Evolutionary conservation across 2,113 vertebrate genomes (phyloP).

Genomic region (Rutilus rutilus): DNA sequence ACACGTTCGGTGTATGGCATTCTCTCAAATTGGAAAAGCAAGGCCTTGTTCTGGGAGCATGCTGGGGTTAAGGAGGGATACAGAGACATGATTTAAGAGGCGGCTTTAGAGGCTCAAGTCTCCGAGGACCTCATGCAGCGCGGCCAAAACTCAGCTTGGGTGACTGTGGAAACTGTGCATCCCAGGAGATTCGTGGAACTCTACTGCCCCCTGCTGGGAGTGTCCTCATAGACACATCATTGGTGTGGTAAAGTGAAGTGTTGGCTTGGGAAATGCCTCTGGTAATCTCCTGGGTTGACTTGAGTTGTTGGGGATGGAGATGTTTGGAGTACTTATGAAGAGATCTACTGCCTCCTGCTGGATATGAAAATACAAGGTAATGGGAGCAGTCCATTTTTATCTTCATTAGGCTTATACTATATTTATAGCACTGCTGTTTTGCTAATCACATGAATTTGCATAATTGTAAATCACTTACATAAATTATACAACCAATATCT

Average conservation of each 20-base stretch:
- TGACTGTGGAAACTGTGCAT: constrained; percentile 1
- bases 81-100: constrained; percentile 36
- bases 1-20: constrained; percentile 24
- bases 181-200: constrained; percentile 38
- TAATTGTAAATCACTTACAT: background rate
- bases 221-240: background rate
- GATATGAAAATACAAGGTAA: background rate
- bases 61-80: constrained; percentile 41
- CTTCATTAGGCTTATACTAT: background rate
- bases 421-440: background rate
- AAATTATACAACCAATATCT: background rate
- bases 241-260: background rate
- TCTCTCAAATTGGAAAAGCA: constrained; percentile 34
- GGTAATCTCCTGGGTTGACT: background rate
- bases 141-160: background rate
- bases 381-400: background rate
- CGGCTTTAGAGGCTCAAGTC: constrained; percentile 37
- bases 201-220: constrained; percentile 44
- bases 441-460: constrained; percentile 2
- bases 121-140: constrained; percentile 36
- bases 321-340: background rate
- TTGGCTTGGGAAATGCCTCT: background rate
- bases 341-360: constrained; percentile 45
- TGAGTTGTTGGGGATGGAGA: constrained; percentile 7
- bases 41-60: constrained; percentile 35